Evolutionary conservation across 2,888 invertebrate species (phyloP).

Genomic region (Acanthopleura granulata): DNA sequence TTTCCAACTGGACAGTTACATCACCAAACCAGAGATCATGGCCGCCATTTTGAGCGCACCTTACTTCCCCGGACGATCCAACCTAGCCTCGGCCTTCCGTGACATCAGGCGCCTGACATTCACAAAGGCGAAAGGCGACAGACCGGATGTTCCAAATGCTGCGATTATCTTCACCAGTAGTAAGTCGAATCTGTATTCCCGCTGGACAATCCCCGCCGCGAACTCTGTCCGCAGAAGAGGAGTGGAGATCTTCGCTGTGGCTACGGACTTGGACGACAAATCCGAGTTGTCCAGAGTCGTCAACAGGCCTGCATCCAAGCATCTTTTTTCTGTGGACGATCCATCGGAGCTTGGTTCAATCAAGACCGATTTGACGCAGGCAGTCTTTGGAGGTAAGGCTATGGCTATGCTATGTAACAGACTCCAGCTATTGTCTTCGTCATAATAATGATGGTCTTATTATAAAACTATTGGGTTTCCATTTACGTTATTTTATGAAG

Average conservation of each 20-base stretch:
- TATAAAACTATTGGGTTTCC: no score
- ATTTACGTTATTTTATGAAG: no score
- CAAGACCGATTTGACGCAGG: not conserved
- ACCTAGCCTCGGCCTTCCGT: constrained; percentile 32
- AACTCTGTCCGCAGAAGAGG: constrained; percentile 27
- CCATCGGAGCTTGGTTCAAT: not conserved
- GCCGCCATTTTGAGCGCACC: constrained; percentile 30
- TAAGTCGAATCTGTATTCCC: constrained; percentile 30
- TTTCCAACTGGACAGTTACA: constrained; percentile 33
- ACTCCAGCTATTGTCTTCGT: no score
- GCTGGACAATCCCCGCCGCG: constrained; percentile 27
- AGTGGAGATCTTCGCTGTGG: constrained; percentile 19
- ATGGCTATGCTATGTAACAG: no score
- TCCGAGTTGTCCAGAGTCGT: not conserved
- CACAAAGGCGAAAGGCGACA: constrained; percentile 27
- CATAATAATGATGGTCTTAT: no score
- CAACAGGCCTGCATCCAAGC: not conserved
- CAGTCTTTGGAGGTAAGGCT: not conserved
- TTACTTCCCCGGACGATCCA: constrained; percentile 29
- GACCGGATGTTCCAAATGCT: constrained; percentile 30
- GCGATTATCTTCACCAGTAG: constrained; percentile 34
- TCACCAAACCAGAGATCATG: constrained; percentile 25
- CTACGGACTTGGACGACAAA: not conserved
- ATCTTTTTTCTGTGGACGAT: not conserved
- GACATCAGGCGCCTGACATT: constrained; percentile 27